Evolutionary conservation across 2,888 invertebrate species (phyloP), one percentile per base, ranked within the genome.

Genomic region (Oxyscelio sp.): DNA sequence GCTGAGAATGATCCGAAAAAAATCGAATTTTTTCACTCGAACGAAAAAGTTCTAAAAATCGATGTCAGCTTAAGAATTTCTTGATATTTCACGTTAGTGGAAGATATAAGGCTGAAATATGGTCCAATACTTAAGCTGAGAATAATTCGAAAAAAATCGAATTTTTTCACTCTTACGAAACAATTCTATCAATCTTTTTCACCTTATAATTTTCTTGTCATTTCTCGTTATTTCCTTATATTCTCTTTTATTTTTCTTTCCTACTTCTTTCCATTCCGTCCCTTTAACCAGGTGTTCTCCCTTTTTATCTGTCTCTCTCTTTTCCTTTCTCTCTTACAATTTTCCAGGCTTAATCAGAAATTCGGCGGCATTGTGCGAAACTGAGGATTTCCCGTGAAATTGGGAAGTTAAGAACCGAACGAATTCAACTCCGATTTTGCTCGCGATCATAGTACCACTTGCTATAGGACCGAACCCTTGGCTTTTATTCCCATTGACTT

Each of bases 341-440:
- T 68, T 75, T 38, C 34, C 45, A 15, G 38, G 54, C 75, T 85
- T 85, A 85, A 85, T 79, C 78, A 78, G 78, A 73, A 58, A 66
- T 58, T 83, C 65, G 83, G 43, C 74, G 66, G 73, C 59, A 79
- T 75, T 85, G 70, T 59, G 61, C 31, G 66, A 59, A 83, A 56
- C 79, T 75, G 63, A 86, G 85, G 80, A 84, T 75, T 79, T 85
- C 81, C 83, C 45, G 31, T 70, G 75, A 79, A 83, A 85, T 86
- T 75, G 70, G 77, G 65, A 83, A 83, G 73, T 79, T 82, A 83
- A 84, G 74, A 63, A 74, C 34, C 70, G 54, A 75, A 75, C 45
- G 59, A 63, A 63, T 73, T 65, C 65, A 59, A 22, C 56, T 24
- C 38, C 58, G 52, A 66, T 80, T 80, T 61, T 45, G 58, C 27